Evolutionary conservation across 2,113 vertebrate species (phyloP).

Genomic region (Abramis brama): DNA sequence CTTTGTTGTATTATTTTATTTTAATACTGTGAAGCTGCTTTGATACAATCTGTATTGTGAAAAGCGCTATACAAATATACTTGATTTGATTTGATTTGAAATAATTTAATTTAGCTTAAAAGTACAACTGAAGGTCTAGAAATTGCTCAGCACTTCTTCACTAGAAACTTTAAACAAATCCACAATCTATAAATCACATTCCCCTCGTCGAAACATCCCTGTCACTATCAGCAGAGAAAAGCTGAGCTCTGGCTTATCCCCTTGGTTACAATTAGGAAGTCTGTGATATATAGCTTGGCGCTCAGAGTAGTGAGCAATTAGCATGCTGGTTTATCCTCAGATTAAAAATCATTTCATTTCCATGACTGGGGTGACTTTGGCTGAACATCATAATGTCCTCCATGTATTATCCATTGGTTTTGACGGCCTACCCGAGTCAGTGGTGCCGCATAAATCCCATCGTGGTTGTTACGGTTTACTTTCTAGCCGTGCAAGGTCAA

Average conservation of each 20-base stretch:
- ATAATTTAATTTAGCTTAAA: slow-evolving; percentile 29
- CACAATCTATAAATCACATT: slow-evolving; percentile 44
- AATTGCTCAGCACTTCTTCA: slow-evolving; percentile 18
- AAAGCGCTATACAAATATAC: too few relatives aligned
- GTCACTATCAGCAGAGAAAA: slow-evolving; percentile 26
- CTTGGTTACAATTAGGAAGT: slow-evolving; percentile 41
- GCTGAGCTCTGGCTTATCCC: slow-evolving; percentile 19
- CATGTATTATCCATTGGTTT: slow-evolving; percentile 19
- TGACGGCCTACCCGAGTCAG: not conserved
- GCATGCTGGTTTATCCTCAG: slow-evolving; percentile 33
- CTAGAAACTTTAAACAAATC: slow-evolving; percentile 35
- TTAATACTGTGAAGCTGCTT: too few relatives aligned
- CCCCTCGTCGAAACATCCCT: not conserved
- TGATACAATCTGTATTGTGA: too few relatives aligned
- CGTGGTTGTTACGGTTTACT: not conserved
- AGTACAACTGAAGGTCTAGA: not conserved
- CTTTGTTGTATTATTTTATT: too few relatives aligned
- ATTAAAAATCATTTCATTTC: slow-evolving; percentile 38
- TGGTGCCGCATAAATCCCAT: slow-evolving; percentile 7
- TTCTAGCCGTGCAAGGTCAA: not conserved
- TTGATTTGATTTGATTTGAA: too few relatives aligned
- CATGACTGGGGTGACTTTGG: slow-evolving; percentile 35
- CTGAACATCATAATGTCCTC: slow-evolving; percentile 26
- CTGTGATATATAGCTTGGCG: slow-evolving; percentile 37
- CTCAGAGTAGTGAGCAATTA: slow-evolving; percentile 39